Percentiles rank a stretch among this genome's conserved stretches.
phyloP scores from a whole-genome alignment of 2,888 invertebrate species.

The Hypomecis atomaria region DNA sequence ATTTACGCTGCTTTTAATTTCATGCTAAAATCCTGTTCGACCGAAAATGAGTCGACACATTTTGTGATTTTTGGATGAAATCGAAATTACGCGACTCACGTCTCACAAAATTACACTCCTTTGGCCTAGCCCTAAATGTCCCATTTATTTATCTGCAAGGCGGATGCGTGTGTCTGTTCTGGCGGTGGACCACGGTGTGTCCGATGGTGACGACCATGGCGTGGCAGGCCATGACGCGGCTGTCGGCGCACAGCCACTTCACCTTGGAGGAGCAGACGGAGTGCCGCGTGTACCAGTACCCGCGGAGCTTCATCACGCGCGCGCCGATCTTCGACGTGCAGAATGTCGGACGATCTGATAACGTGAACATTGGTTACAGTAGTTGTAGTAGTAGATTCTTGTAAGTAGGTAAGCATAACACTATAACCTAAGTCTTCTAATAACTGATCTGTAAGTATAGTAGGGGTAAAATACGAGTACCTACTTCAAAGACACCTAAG shows the following conservation, averaged over 20 bases:
- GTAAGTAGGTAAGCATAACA: too few relatives aligned
- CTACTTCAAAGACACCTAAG: too few relatives aligned
- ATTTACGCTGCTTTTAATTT: too few relatives aligned
- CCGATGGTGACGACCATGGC: constrained; percentile 77
- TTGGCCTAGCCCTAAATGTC: neutral
- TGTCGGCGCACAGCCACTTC: constrained; percentile 75
- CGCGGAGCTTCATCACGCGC: constrained; percentile 71
- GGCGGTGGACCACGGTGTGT: constrained; percentile 67
- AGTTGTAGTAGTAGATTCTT: neutral
- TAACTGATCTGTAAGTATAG: too few relatives aligned
- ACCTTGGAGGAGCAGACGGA: constrained; percentile 78
- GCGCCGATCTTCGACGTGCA: constrained; percentile 73
- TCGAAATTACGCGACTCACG: too few relatives aligned
- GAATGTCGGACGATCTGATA: constrained; percentile 69
- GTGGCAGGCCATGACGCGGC: constrained; percentile 66
- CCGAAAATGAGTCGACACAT: too few relatives aligned
- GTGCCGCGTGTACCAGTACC: constrained; percentile 74
- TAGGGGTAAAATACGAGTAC: too few relatives aligned
- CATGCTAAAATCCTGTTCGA: too few relatives aligned
- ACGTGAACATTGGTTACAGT: neutral
- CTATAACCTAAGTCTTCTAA: too few relatives aligned
- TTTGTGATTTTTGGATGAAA: too few relatives aligned
- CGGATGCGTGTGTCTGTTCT: constrained; percentile 73
- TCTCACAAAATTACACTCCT: too few relatives aligned
- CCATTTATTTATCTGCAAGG: constrained; percentile 43